These are phyloP conservation scores for Forbesichthys papilliferus DNA, from an alignment of 2,113 vertebrate genomes.

Conservation along the genomic window DNA sequence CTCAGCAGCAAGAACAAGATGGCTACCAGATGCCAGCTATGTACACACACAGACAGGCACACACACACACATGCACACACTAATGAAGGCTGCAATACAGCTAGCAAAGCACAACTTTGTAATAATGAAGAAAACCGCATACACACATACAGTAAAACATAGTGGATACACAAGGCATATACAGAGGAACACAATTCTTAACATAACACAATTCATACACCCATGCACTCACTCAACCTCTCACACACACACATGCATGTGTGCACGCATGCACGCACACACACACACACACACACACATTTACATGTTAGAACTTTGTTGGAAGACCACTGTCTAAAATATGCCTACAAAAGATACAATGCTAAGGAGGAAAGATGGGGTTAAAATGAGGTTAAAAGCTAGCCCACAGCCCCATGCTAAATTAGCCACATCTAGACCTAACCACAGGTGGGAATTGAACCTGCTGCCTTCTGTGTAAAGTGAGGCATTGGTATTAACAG, in stretches of 20 bases:
- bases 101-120: too few species aligned
- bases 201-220: neutral
- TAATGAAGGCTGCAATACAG: neutral
- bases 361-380: too few species aligned
- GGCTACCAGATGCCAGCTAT: constrained; percentile 3
- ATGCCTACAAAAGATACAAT: too few species aligned
- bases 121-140: neutral
- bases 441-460: too few species aligned
- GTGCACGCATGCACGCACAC: neutral
- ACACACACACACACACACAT: neutral
- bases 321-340: too few species aligned
- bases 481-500: too few species aligned
- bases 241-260: neutral
- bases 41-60: neutral
- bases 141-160: neutral
- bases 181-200: neutral
- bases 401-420: too few species aligned
- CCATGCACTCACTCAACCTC: too few species aligned
- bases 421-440: too few species aligned
- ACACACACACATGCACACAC: constrained; percentile 2
- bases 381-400: too few species aligned
- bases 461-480: too few species aligned
- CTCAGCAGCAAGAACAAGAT: neutral
- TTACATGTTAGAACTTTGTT: too few species aligned
- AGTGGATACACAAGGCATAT: neutral